Conservation (phyloP, 2,888 invertebrate species). For the Penaeus monodon region DNA sequence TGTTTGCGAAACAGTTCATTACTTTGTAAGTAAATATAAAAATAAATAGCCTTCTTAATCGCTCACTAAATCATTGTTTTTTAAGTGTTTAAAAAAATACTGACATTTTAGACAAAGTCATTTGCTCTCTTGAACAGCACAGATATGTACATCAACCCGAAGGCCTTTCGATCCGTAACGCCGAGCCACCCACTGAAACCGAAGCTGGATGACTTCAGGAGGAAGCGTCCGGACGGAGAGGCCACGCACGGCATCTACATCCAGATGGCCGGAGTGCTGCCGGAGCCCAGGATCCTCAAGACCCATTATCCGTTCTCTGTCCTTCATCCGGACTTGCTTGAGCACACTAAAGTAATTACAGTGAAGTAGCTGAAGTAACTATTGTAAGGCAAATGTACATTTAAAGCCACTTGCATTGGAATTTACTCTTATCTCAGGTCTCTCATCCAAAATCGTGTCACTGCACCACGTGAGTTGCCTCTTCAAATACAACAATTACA, state of each 20-base stretch:
- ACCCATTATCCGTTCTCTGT: conserved; percentile 42
- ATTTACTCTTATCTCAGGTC: neutral
- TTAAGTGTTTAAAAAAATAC: no score
- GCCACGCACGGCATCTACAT: conserved; percentile 1
- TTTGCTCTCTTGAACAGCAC: neutral
- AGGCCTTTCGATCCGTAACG: neutral
- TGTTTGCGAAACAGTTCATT: no score
- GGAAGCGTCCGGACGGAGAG: neutral
- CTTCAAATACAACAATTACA: conserved; percentile 44
- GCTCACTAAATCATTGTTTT: neutral
- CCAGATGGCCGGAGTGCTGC: neutral
- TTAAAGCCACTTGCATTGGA: neutral
- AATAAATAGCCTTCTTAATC: neutral
- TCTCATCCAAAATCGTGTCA: conserved; percentile 25
- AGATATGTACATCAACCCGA: conserved; percentile 18
- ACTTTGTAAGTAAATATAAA: neutral
- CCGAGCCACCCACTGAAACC: conserved; percentile 3
- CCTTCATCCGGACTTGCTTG: conserved; percentile 36
- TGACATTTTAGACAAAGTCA: no score
- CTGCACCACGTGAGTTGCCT: conserved; percentile 44
- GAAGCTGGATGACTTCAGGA: conserved; percentile 2
- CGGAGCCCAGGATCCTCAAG: conserved; percentile 23
- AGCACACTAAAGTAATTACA: conserved; percentile 41
- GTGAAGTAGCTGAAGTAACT: no score
- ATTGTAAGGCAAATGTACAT: neutral